phyloP scores from a whole-genome alignment of 2,113 vertebrate genomes.

The Orientallactaga bullata region DNA sequence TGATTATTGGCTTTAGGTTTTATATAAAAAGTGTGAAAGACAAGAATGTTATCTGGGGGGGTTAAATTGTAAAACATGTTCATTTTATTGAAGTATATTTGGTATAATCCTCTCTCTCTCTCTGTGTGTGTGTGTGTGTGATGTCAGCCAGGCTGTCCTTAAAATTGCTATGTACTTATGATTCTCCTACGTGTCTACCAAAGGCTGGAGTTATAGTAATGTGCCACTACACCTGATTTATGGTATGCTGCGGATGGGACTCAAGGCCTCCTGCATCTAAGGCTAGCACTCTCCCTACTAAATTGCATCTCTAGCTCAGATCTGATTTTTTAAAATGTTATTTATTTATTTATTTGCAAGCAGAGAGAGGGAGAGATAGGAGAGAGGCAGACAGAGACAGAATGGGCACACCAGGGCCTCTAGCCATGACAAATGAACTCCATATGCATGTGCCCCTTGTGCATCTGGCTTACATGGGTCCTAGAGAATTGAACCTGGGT shows the following conservation, averaged over 20 bases:
- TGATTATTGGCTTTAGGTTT: slow-evolving; percentile 6
- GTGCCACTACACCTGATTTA: not conserved
- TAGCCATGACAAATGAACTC: too few species aligned
- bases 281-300: too few species aligned
- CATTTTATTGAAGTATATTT: not conserved
- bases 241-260: not conserved
- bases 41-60: not conserved
- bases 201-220: not conserved
- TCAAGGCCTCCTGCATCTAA: too few species aligned
- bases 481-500: too few species aligned
- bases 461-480: too few species aligned
- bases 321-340: too few species aligned
- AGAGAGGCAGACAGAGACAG: too few species aligned
- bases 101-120: not conserved
- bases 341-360: too few species aligned
- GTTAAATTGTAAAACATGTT: slow-evolving; percentile 27
- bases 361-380: too few species aligned
- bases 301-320: not conserved
- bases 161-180: not conserved
- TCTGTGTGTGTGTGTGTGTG: too few species aligned
- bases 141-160: not conserved
- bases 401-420: too few species aligned
- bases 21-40: not conserved
- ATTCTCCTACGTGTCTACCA: not conserved
- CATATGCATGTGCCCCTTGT: too few species aligned